phyloP scores from a whole-genome alignment of 2,113 vertebrate species.

The Delphinus delphis region DNA sequence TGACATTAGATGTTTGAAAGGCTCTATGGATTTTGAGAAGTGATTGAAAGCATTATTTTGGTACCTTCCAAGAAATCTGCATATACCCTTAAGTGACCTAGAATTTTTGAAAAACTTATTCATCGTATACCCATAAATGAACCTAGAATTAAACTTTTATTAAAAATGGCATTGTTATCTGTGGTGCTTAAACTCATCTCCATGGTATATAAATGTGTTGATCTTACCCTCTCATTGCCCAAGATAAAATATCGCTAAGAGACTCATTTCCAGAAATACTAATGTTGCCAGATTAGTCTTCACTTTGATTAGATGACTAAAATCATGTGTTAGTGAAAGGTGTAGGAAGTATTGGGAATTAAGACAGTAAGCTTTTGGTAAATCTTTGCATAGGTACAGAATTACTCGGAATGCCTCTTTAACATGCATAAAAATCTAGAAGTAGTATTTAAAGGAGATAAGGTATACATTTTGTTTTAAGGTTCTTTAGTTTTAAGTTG shows the following conservation, averaged over 20 bases:
- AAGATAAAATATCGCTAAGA: constrained; percentile 13
- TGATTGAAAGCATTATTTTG: constrained; percentile 47
- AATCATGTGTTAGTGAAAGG: not conserved
- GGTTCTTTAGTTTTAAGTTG: not conserved
- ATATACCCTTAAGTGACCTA: not conserved
- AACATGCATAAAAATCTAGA: not conserved
- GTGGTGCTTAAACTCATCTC: not conserved
- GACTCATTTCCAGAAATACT: constrained; percentile 3
- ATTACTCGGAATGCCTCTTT: not conserved
- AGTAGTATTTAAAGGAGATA: not conserved
- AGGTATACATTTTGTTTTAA: not conserved
- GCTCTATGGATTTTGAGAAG: constrained; percentile 39
- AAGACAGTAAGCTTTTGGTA: not conserved
- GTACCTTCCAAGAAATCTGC: constrained; percentile 33
- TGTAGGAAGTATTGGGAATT: constrained; percentile 14
- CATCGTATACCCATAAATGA: not conserved
- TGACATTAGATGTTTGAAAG: constrained; percentile 47
- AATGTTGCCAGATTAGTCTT: not conserved
- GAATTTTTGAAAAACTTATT: constrained; percentile 30
- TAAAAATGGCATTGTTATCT: not conserved
- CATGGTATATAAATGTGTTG: not conserved
- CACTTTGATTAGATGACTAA: not conserved
- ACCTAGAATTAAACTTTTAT: constrained; percentile 33
- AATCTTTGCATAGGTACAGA: not conserved
- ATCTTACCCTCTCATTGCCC: not conserved